These are phyloP conservation scores for Nyctibius bracteatus DNA, from an alignment of 2,113 vertebrate genomes.

Conservation along the genomic window DNA sequence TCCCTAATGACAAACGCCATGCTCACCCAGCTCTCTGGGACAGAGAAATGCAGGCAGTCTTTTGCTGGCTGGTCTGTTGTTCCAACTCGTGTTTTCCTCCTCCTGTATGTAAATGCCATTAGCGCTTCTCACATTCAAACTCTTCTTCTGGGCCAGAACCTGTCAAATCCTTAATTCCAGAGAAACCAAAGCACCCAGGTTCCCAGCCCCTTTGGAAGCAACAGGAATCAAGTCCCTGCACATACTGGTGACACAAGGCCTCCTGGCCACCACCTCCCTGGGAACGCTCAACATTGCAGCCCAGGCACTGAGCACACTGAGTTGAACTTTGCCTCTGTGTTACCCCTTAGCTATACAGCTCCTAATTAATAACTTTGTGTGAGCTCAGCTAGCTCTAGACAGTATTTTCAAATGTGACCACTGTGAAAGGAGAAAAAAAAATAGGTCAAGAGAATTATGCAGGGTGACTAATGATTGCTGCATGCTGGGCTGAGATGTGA, in stretches of 20 bases:
- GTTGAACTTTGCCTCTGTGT: not conserved
- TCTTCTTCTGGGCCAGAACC: not conserved
- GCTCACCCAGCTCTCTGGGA: not conserved
- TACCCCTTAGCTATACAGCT: not conserved
- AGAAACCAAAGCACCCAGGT: not conserved
- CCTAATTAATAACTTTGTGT: slow-evolving; percentile 26
- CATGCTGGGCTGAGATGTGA: slow-evolving; percentile 30
- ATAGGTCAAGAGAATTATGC: slow-evolving; percentile 44
- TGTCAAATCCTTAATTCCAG: not conserved
- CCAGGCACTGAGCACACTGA: not conserved
- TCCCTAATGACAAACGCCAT: not conserved
- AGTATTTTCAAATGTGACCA: slow-evolving; percentile 22
- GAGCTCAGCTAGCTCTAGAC: not conserved
- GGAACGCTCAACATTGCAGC: not conserved
- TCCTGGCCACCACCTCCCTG: not conserved
- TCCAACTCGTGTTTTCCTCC: not conserved
- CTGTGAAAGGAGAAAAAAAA: slow-evolving; percentile 25
- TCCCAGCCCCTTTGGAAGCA: not conserved
- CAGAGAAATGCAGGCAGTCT: not conserved
- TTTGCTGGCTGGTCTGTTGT: not conserved
- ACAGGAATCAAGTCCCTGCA: not conserved
- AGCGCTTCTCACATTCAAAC: not conserved
- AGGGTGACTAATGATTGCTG: slow-evolving; percentile 48
- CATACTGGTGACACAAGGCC: not conserved
- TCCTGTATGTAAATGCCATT: not conserved